Evolutionary conservation across 2,113 vertebrate species (phyloP).

Genomic region (Malurus elegans): DNA sequence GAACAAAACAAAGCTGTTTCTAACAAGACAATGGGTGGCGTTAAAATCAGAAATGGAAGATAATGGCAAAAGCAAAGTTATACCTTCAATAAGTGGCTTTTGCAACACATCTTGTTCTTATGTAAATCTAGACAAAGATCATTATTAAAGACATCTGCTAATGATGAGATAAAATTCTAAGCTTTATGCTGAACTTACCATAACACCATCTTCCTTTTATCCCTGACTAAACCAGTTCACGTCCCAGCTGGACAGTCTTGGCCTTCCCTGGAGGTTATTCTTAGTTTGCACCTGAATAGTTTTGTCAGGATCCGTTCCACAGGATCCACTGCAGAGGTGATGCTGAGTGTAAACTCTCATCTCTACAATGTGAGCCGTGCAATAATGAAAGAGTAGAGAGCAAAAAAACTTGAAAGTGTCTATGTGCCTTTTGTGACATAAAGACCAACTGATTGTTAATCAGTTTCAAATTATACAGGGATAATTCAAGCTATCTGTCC

Average conservation of each 20-base stretch:
- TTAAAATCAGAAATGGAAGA: background rate
- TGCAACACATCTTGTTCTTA: background rate
- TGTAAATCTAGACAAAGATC: background rate
- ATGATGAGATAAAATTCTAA: background rate
- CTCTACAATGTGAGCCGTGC: background rate
- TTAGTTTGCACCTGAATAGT: background rate
- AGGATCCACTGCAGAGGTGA: background rate
- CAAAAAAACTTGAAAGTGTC: background rate
- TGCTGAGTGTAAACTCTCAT: background rate
- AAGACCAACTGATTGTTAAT: background rate
- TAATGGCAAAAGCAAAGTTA: background rate
- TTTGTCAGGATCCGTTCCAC: background rate
- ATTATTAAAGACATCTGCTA: background rate
- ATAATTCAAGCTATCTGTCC: background rate
- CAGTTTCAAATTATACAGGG: background rate
- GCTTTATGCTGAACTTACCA: background rate
- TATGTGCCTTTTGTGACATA: background rate
- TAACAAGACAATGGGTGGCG: background rate
- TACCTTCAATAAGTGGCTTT: background rate
- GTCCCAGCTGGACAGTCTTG: background rate
- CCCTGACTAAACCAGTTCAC: background rate
- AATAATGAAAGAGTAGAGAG: background rate
- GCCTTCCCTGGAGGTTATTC: background rate
- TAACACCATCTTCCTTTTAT: background rate
- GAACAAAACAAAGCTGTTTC: background rate